phyloP scores from a whole-genome alignment of 2,797 vertebrate genomes.

The Rhinella marina region DNA sequence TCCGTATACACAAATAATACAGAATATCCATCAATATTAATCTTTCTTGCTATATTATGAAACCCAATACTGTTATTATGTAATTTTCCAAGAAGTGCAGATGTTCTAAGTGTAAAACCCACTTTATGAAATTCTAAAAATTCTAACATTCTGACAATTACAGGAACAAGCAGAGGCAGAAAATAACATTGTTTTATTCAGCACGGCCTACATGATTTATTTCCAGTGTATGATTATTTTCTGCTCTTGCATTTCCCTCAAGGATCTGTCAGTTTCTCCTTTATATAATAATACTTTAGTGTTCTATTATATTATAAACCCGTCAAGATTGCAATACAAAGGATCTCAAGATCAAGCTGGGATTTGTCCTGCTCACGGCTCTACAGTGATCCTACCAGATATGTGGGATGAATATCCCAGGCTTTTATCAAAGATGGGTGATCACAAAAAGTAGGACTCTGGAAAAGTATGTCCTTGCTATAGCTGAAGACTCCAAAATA shows the following conservation, averaged over 20 bases:
- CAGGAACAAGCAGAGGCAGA: neutral
- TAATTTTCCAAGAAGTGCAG: neutral
- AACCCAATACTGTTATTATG: neutral
- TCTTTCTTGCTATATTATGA: no score
- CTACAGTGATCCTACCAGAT: neutral
- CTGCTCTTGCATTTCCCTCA: conserved; percentile 8
- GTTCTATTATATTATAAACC: conserved; percentile 16
- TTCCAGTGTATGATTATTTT: conserved; percentile 33
- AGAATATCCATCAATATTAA: no score
- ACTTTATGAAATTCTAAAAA: neutral
- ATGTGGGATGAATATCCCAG: conserved; percentile 4
- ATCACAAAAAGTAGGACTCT: neutral
- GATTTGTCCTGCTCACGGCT: conserved; percentile 14
- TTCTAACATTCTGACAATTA: neutral
- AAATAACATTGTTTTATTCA: conserved; percentile 16
- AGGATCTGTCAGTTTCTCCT: conserved; percentile 26
- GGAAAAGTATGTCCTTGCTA: neutral
- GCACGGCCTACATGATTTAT: conserved; percentile 27
- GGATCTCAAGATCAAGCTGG: conserved; percentile 5
- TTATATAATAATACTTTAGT: conserved; percentile 31
- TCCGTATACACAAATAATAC: no score
- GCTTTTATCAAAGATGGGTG: neutral
- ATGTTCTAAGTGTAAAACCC: neutral
- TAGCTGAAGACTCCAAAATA: neutral
- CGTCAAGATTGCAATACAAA: conserved; percentile 26